A percentile compares a stretch with the other conserved stretches of the same genome.
phyloP scores from a whole-genome alignment of 2,113 vertebrate genomes.

The Poeciliopsis occidentalis region DNA sequence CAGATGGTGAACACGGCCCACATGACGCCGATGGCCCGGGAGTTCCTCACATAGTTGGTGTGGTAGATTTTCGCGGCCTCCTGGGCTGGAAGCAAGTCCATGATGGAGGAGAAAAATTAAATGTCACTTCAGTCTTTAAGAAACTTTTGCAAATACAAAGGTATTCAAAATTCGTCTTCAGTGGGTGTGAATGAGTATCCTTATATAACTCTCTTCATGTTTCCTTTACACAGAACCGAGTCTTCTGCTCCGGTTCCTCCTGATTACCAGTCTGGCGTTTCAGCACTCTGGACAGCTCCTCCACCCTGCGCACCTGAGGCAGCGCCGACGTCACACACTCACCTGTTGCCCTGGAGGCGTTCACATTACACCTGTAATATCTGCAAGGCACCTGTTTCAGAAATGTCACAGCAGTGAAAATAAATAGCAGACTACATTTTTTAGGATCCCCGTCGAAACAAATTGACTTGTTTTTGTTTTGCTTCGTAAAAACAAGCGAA shows the following conservation, averaged over 20 bases:
- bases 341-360: background rate
- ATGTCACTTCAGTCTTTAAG: no score
- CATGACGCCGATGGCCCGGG: conserved; percentile 92
- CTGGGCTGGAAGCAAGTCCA: conserved; percentile 92
- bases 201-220: background rate
- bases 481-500: background rate
- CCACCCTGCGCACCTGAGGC: conserved; percentile 4
- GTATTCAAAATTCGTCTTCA: background rate
- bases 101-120: conserved; percentile 29
- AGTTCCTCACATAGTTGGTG: conserved; percentile 95
- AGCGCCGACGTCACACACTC: conserved; percentile 28
- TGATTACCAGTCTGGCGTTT: conserved; percentile 4
- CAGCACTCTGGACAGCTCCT: conserved; percentile 67
- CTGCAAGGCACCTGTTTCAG: background rate
- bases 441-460: background rate
- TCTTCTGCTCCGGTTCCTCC: background rate
- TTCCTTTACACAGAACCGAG: background rate
- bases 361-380: background rate
- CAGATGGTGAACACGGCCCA: conserved; percentile 97
- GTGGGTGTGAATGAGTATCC: background rate
- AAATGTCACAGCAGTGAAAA: background rate
- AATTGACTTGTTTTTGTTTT: background rate
- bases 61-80: conserved; percentile 97
- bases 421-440: no score
- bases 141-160: background rate